Evolutionary conservation across 2,888 invertebrate genomes (phyloP), one percentile per base, ranked within the genome.

Genomic region (Zaprionus bogoriensis): DNA sequence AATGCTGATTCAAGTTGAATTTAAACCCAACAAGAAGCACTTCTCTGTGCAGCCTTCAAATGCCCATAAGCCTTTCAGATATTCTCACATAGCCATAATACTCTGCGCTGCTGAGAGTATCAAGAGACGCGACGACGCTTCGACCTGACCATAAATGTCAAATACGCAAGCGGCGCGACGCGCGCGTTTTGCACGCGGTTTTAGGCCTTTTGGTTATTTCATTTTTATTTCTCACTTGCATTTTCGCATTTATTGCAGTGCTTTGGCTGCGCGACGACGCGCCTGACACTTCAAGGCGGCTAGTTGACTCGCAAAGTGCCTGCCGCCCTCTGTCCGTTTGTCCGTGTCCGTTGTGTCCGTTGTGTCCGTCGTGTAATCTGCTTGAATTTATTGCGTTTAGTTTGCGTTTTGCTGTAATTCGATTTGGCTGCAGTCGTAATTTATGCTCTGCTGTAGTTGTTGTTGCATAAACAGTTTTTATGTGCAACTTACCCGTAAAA

Each of bases 401-500:
- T 51, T 64, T 45, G 55, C 54, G 57, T 69, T 77, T 80, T 61
- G 38, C 54, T 77, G 75, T 80, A 85, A 82, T 82, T 85, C 50
- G 68, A 84, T 77, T 78, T 77, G 55, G 74, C 46, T 54, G 62
- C 58, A 59, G 45, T 17, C 62, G 74, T 78, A 60, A 74, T 61
- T 77, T 36, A 65, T 65, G 39, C 77, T 68, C 74, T 77, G 25
- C 52, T 64, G 30, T 30, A 52, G 67, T 38, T 46, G 71, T 17
- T 45, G 71, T 74, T 68, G 69, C 71, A 74, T 55, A 63, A 63
- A 57, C 44, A 52, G 38, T 48, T 54, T 4, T 23, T 54, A 46
- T 39, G 14, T 51, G 41, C 59, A 58, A 77, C 90, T 87, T 84
- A 90, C 90, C 90, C 77, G 90, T 90, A 80, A 90, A 89, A 73